Evolutionary conservation across 1,140 invertebrate genomes (phyloP).

Genomic region (Heliconius nattereri): DNA sequence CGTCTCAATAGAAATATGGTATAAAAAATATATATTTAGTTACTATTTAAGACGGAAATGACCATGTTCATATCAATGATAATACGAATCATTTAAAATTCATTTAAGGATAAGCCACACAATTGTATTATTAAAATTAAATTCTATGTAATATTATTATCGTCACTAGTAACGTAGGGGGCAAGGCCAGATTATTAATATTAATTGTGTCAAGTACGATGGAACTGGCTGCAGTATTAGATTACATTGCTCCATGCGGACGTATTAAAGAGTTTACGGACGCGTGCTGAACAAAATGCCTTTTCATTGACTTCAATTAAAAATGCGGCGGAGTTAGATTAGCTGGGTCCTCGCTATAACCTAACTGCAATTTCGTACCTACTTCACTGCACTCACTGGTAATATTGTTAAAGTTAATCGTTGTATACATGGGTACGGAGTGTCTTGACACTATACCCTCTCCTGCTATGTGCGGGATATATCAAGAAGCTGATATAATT

Average conservation of each 20-base stretch:
- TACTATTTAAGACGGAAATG: too few species aligned
- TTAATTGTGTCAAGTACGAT: conserved; percentile 26
- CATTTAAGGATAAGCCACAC: too few species aligned
- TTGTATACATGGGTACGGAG: too few species aligned
- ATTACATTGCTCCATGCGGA: background rate
- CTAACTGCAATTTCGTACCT: conserved; percentile 35
- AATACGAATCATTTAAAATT: background rate
- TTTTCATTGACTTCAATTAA: conserved; percentile 43
- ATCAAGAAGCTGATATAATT: too few species aligned
- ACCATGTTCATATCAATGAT: background rate
- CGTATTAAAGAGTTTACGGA: conserved; percentile 11
- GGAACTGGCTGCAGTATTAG: background rate
- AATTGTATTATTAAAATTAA: conserved; percentile 1
- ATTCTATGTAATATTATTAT: conserved; percentile 12
- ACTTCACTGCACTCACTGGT: conserved; percentile 32
- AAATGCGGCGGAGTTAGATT: conserved; percentile 28
- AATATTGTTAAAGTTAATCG: conserved; percentile 21
- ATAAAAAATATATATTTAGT: too few species aligned
- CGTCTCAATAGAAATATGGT: too few species aligned
- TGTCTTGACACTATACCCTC: too few species aligned
- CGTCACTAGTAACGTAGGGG: background rate
- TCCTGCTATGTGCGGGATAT: too few species aligned
- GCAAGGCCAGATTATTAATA: conserved; percentile 27
- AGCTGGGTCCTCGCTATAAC: conserved; percentile 16
- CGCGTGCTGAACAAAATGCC: conserved; percentile 26